Percentiles rank a stretch among this genome's conserved stretches.
Evolutionary conservation across 2,113 vertebrate species (phyloP).

Genomic region (Cheirogaleus medius): DNA sequence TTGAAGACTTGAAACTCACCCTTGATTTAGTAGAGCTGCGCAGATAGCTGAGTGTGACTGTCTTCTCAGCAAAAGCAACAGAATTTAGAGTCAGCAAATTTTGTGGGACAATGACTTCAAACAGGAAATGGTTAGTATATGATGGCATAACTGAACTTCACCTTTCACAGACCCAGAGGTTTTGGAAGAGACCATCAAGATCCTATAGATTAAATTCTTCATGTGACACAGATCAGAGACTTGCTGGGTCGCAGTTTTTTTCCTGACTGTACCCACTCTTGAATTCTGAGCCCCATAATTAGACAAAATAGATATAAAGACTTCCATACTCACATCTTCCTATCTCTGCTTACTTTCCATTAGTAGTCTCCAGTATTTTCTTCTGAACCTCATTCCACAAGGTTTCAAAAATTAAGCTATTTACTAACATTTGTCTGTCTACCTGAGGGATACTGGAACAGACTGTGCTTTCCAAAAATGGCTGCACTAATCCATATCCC

Average conservation of each 20-base stretch:
- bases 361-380: background rate
- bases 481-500: background rate
- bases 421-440: background rate
- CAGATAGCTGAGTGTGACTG: conserved; percentile 37
- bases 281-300: background rate
- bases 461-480: background rate
- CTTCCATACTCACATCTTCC: background rate
- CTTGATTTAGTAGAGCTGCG: conserved; percentile 62
- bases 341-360: background rate
- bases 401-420: background rate
- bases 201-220: background rate
- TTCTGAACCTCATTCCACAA: background rate
- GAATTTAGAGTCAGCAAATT: conserved; percentile 62
- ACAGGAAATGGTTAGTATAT: background rate
- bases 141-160: background rate
- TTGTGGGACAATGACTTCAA: conserved; percentile 37
- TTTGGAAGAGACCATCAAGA: background rate
- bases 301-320: background rate
- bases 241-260: background rate
- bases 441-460: background rate
- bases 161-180: background rate
- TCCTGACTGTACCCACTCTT: background rate
- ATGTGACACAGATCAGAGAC: background rate
- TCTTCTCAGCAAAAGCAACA: conserved; percentile 61
- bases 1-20: background rate